Conservation (phyloP, 2,888 invertebrate genomes). For the Drosophila rubida region DNA sequence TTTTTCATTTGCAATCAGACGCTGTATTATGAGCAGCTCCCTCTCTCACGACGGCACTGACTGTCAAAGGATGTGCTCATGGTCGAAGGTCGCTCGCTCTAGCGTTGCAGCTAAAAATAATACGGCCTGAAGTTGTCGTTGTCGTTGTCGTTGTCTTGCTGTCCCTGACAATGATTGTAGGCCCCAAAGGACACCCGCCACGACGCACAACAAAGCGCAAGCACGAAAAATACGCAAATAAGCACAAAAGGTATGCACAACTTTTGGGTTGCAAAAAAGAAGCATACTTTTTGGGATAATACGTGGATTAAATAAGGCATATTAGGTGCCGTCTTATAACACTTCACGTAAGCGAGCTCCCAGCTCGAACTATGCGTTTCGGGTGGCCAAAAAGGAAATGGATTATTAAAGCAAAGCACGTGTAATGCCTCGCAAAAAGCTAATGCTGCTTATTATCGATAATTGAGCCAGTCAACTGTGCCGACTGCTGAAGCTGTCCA, state of each 20-base stretch:
- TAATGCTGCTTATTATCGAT: neutral
- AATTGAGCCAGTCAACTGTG: neutral
- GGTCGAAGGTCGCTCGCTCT: conserved; percentile 58
- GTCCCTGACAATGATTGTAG: conserved; percentile 49
- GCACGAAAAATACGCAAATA: neutral
- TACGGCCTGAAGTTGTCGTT: conserved; percentile 9
- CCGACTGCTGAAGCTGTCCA: neutral
- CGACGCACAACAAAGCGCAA: neutral
- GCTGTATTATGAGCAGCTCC: conserved; percentile 43
- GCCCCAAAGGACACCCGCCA: conserved; percentile 16
- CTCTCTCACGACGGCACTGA: conserved; percentile 13
- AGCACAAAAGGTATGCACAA: conserved; percentile 12
- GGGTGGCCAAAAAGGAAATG: neutral
- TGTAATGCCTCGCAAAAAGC: neutral
- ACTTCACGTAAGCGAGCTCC: neutral
- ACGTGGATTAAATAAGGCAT: neutral
- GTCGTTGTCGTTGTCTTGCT: too few species aligned
- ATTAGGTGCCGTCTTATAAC: conserved; percentile 2
- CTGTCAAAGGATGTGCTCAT: conserved; percentile 53
- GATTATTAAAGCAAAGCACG: neutral
- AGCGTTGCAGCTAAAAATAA: conserved; percentile 48
- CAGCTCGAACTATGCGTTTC: neutral
- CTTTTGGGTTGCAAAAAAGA: conserved; percentile 3
- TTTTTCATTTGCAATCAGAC: conserved; percentile 60
- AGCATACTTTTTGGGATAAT: conserved; percentile 8